Evolutionary conservation across 92 coral and sea anemone genomes (phyloP).

Genomic region (Heteractis magnifica): DNA sequence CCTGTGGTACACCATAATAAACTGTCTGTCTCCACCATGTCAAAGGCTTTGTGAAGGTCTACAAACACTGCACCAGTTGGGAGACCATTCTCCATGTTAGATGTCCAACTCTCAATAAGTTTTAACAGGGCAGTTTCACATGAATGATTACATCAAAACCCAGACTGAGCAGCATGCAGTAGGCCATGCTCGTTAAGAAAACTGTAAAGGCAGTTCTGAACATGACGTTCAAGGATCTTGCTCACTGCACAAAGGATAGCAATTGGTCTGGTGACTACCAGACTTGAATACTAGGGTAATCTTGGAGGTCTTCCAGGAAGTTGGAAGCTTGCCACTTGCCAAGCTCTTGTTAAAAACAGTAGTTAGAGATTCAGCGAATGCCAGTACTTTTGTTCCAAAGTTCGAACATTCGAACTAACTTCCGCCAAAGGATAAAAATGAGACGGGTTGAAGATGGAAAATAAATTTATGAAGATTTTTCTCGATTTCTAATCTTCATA

Average conservation of each 20-base stretch:
- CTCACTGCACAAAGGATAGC: constrained; percentile 1
- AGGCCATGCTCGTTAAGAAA: not conserved
- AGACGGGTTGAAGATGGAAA: no score
- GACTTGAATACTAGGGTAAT: not conserved
- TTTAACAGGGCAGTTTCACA: not conserved
- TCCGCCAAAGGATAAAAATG: no score
- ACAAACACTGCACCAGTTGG: constrained; percentile 17
- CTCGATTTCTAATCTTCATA: no score
- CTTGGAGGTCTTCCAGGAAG: constrained; percentile 7
- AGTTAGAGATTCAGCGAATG: not conserved
- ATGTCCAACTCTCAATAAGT: constrained; percentile 21
- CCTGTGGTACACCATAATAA: constrained; percentile 40
- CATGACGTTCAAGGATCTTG: not conserved
- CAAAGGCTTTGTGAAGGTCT: constrained; percentile 8
- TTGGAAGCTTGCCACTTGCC: constrained; percentile 8
- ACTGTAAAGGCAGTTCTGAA: not conserved
- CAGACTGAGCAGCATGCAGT: constrained; percentile 3
- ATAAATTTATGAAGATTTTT: no score
- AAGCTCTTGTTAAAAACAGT: not conserved
- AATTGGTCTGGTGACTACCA: not conserved
- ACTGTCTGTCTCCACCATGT: constrained; percentile 16
- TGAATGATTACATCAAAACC: not conserved
- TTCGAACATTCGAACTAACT: no score
- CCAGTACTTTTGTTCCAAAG: no score
- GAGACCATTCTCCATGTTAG: constrained; percentile 29